Percentiles rank a stretch among this genome's conserved stretches.
Conservation (phyloP, 2,888 invertebrate species). For the Troides oblongomaculatus region DNA sequence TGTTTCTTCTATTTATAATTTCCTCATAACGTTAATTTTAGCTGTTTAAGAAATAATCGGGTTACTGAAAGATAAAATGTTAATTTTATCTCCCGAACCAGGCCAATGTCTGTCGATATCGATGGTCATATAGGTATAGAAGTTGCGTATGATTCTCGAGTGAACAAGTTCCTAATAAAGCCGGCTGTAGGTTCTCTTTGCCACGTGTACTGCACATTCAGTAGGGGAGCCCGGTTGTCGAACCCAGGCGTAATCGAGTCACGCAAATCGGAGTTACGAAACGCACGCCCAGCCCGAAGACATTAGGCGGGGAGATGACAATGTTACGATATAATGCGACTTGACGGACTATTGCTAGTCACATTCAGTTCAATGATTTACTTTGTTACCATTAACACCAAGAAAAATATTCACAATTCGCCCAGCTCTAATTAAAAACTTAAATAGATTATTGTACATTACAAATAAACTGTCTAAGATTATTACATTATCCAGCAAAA, state of each 20-base stretch:
- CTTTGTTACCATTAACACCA: neutral
- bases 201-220: constrained; percentile 24
- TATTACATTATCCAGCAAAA: constrained; percentile 19
- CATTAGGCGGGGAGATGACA: constrained; percentile 20
- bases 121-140: constrained; percentile 29
- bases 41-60: neutral
- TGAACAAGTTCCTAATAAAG: constrained; percentile 34
- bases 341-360: constrained; percentile 5
- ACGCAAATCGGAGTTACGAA: constrained; percentile 29
- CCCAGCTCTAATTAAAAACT: neutral
- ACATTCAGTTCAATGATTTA: neutral
- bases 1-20: too few relatives aligned
- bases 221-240: constrained; percentile 38
- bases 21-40: too few relatives aligned
- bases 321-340: constrained; percentile 12
- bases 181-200: constrained; percentile 29
- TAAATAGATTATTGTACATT: neutral
- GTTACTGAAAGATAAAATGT: neutral
- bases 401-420: neutral
- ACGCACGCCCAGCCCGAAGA: constrained; percentile 16
- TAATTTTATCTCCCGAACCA: constrained; percentile 1
- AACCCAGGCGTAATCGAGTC: constrained; percentile 40
- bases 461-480: neutral
- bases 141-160: constrained; percentile 35
- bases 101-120: constrained; percentile 16